Evolutionary conservation across 1,140 invertebrate species (phyloP).

Genomic region (Drosophila equinoxialis): DNA sequence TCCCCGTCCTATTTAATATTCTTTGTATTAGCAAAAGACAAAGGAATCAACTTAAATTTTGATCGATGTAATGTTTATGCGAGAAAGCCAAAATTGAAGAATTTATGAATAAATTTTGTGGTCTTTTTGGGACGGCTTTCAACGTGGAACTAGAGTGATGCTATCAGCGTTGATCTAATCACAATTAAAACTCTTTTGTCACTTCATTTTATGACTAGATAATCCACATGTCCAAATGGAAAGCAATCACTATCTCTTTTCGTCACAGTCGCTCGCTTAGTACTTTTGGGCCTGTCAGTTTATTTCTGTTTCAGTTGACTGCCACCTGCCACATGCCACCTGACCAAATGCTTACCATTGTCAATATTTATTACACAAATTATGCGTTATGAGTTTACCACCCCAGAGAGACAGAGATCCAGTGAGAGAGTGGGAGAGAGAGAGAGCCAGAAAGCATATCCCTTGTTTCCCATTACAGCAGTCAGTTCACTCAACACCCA

Average conservation of each 20-base stretch:
- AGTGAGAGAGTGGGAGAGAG: too few relatives aligned
- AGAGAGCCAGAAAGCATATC: too few relatives aligned
- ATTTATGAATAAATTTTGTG: too few relatives aligned
- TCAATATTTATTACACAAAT: conserved; percentile 75
- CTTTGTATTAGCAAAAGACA: too few relatives aligned
- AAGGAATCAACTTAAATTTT: too few relatives aligned
- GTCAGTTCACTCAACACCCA: background rate
- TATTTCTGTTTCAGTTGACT: conserved; percentile 3
- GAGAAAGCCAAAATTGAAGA: too few relatives aligned
- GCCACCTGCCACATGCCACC: background rate
- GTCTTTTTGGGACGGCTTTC: background rate
- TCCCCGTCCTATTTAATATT: too few relatives aligned
- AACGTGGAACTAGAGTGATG: background rate
- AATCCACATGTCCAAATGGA: background rate
- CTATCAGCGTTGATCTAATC: background rate
- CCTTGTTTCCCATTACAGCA: too few relatives aligned
- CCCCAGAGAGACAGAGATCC: too few relatives aligned
- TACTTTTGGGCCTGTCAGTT: background rate
- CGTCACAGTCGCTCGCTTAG: background rate
- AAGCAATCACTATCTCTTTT: too few relatives aligned
- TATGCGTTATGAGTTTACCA: conserved; percentile 46
- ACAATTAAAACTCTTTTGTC: background rate
- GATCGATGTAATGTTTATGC: too few relatives aligned
- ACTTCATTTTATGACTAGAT: conserved; percentile 4
- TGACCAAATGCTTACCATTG: conserved; percentile 48